Base-by-base conservation (phyloP, 2,113 vertebrate species). In the Echinops telfairi region DNA sequence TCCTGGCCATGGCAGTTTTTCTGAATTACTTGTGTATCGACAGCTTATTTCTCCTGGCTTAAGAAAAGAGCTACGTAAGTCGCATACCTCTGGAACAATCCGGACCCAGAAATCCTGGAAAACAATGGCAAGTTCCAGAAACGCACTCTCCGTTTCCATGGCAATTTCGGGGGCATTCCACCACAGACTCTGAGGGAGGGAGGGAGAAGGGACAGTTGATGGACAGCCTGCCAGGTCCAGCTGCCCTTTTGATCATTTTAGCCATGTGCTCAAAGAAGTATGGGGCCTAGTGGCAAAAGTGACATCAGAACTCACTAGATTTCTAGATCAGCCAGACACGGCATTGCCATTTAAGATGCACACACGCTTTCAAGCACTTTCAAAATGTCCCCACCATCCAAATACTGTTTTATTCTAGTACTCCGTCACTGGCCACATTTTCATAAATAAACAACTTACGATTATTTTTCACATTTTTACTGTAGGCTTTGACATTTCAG, bases 141-240 rank as follows among this genome's bases (percentile, higher is more conserved):
- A 99, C 98, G 88, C 99, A 99, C 97, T 99, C 99, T 31, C 99
- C 99, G 85, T 99, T 99, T 87, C 99, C 99, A 95, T 99, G 99
- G 96, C 99, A 99, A 98, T 99, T 99, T 95, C 99, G 98, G 86
- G 99, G 98, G 96, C 99, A 99, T 97, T 99, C 99, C 87, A 99
- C 99, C 95, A 99, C 98, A 22, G 99, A 99, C 31, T 99, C 99
- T 99, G 98, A 85, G 94, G 97, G 81, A 76, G 95, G 88, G 95
- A 95, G 95, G 95, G 82, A 77, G 19, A 68, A 96, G n/a, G 40
- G 17, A 86, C 6, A 31, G 73, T 84, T 23, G 31, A 27, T 75
- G 95, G 6, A 29, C 1, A 76, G 85, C 79, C 3, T 6, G 76
- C 92, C n/a, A 53, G 53, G 79, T 62, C 8, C 68, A 40, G 75